Evolutionary conservation across 2,888 invertebrate species (phyloP), one percentile per base, ranked within the genome.

Genomic region (Synanthedon formicaeformis): DNA sequence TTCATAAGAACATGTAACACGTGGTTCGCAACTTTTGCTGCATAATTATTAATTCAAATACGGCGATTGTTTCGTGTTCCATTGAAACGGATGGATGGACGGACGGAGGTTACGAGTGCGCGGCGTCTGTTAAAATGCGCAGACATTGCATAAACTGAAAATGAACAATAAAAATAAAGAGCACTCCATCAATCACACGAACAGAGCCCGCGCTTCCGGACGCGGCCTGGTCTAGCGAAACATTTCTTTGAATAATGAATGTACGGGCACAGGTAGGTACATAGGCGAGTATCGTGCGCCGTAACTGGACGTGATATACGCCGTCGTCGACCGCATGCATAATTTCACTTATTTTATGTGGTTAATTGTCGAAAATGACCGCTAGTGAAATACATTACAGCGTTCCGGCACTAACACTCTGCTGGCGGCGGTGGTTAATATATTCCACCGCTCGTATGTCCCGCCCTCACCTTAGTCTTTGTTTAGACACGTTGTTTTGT

Each of bases 321-420:
- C 80, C 86, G 83, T 87, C 85, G 83, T 78, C 82, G 85, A 71
- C 85, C 79, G 87, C 84, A 86, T 86, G 87, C 87, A 87, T 87
- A 87, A 87, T 87, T 87, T 85, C 81, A 86, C 87, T 86, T 86
- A 87, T 85, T 86, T 86, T 85, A 87, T 86, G 86, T 84, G 83
- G 86, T 86, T 87, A 86, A 87, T 86, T 87, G 87, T 86, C 87
- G 87, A 87, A 86, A 87, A 87, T 86, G 86, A 87, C 87, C 85
- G 80, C 82, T 62, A 75, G 82, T 81, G 79, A 86, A 86, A 87
- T 86, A 86, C 82, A 84, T 84, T 83, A 81, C 71, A 70, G 74
- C 69, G 75, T 71, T 75, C 74, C 75, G 70, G 75, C 78, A 78
- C 77, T 78, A 73, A 75, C 77, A 75, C 79, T 66, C 75, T 77